phyloP scores from a whole-genome alignment of 2,888 invertebrate genomes.

The Amphipyra berbera region DNA sequence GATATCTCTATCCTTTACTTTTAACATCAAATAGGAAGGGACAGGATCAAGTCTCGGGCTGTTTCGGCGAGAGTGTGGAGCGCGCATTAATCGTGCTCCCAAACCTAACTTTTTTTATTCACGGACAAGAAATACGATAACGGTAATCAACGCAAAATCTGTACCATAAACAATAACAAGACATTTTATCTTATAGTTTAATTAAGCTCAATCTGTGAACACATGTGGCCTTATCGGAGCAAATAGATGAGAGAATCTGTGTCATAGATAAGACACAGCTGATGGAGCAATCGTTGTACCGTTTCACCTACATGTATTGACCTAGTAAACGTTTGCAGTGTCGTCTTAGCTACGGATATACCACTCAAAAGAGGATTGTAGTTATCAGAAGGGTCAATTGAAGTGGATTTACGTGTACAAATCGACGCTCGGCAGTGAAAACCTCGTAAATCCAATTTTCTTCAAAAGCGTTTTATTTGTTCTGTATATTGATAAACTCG shows the following conservation, averaged over 20 bases:
- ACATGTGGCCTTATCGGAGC: constrained; percentile 35
- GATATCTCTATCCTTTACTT: too few species aligned
- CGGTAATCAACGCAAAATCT: not conserved
- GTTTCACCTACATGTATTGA: constrained; percentile 14
- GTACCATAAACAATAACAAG: constrained; percentile 41
- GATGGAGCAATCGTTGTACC: constrained; percentile 36
- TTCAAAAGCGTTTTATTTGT: too few species aligned
- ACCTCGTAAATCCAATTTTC: too few species aligned
- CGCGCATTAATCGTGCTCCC: not conserved
- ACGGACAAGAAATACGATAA: not conserved
- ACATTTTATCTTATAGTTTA: constrained; percentile 33
- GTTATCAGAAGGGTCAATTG: too few species aligned
- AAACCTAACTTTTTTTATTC: too few species aligned
- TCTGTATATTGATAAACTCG: too few species aligned
- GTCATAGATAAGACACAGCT: constrained; percentile 49
- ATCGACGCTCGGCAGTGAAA: too few species aligned
- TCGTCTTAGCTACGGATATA: not conserved
- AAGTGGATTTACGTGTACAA: too few species aligned
- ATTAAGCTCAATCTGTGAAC: constrained; percentile 45
- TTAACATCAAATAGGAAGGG: too few species aligned
- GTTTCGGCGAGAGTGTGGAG: too few species aligned
- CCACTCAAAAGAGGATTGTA: too few species aligned
- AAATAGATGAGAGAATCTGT: constrained; percentile 48
- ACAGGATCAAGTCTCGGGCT: too few species aligned
- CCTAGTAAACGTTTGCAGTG: constrained; percentile 20